Percentiles rank a stretch among this genome's conserved stretches.
These are phyloP conservation scores for Trichacis sp. DNA, from an alignment of 2,888 invertebrate genomes.

Conservation along the genomic window DNA sequence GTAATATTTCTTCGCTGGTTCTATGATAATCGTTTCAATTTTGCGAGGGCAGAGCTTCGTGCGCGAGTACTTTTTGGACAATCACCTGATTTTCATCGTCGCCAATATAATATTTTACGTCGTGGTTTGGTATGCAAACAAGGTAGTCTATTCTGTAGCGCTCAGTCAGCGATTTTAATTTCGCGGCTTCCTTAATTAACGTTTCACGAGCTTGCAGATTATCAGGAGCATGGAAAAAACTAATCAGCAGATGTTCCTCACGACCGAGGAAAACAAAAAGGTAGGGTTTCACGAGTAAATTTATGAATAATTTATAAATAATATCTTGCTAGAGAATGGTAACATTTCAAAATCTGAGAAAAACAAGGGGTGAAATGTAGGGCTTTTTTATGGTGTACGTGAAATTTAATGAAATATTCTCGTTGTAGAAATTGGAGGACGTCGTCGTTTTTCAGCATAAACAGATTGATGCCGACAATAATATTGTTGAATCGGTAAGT, in stretches of 20 bases:
- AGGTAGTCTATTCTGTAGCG: conserved; percentile 49
- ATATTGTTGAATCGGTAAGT: conserved; percentile 59
- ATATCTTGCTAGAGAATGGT: no score
- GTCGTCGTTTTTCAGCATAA: conserved; percentile 57
- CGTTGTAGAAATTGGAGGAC: conserved; percentile 57
- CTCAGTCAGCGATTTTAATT: conserved; percentile 15
- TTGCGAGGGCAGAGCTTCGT: conserved; percentile 55
- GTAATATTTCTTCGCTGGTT: no score
- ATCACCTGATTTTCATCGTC: conserved; percentile 56
- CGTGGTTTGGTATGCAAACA: conserved; percentile 60
- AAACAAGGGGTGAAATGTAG: no score
- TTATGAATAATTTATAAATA: conserved; percentile 8
- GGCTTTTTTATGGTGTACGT: no score
- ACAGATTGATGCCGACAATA: conserved; percentile 58
- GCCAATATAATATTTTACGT: conserved; percentile 58
- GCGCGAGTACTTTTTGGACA: conserved; percentile 59
- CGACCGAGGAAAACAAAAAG: conserved; percentile 53
- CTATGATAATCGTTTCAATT: neutral
- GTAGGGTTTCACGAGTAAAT: conserved; percentile 47
- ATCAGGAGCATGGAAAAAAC: conserved; percentile 55
- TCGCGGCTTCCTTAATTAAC: conserved; percentile 14
- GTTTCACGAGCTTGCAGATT: conserved; percentile 48
- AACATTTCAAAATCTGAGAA: no score
- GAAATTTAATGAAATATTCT: conserved; percentile 8
- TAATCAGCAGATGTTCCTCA: conserved; percentile 53